These are phyloP conservation scores for Dryoscopus gambensis DNA, from an alignment of 2,113 vertebrate species.

Conservation along the genomic window DNA sequence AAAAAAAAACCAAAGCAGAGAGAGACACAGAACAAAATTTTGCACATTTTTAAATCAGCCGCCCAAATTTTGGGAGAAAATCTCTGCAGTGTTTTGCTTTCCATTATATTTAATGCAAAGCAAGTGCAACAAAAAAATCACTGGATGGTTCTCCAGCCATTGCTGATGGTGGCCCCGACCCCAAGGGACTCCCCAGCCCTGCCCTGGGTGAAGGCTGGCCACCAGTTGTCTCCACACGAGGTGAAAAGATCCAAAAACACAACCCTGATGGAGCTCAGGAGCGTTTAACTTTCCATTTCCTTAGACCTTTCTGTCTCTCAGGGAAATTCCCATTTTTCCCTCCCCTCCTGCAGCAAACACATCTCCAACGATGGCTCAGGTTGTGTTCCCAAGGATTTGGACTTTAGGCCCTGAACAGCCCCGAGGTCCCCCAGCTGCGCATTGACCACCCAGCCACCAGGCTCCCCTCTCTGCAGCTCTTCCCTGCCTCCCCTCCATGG, in stretches of 20 bases:
- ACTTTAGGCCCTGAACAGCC: background rate
- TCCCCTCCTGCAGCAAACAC: background rate
- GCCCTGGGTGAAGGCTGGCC: background rate
- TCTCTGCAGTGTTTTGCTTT: background rate
- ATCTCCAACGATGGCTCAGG: background rate
- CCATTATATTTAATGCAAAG: background rate
- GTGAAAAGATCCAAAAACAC: background rate
- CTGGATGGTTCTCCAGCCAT: background rate
- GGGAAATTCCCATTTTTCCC: background rate
- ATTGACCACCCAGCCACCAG: background rate
- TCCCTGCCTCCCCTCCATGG: background rate
- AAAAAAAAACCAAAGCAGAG: background rate
- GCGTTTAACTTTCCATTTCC: background rate
- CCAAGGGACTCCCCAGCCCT: background rate
- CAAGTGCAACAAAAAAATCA: background rate
- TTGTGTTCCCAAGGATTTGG: rapidly evolving
- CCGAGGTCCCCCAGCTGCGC: background rate
- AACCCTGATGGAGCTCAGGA: background rate
- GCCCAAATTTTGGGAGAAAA: background rate
- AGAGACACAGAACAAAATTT: background rate
- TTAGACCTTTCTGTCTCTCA: background rate
- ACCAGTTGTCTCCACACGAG: background rate
- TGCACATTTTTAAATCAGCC: background rate
- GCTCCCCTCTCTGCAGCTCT: background rate
- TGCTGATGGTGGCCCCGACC: background rate